Evolutionary conservation across 1,140 invertebrate genomes (phyloP).

Genomic region (Megathymus violae): DNA sequence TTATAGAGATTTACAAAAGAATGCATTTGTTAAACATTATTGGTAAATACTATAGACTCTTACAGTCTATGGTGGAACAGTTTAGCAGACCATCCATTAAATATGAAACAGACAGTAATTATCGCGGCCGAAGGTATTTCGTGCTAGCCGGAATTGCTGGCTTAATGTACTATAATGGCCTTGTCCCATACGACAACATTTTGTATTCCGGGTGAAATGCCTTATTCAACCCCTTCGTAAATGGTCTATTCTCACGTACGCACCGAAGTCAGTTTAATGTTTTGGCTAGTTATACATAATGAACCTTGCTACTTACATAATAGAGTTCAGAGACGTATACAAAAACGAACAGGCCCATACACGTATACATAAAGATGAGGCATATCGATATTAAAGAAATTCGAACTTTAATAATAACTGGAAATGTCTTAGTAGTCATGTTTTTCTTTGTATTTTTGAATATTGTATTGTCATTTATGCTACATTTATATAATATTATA

Average conservation of each 20-base stretch:
- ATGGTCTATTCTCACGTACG: constrained; percentile 32
- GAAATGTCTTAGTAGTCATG: constrained; percentile 5
- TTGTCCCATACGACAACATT: constrained; percentile 21
- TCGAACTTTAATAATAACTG: constrained; percentile 1
- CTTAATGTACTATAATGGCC: constrained; percentile 16
- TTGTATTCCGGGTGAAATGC: constrained; percentile 24
- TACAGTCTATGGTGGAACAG: background rate
- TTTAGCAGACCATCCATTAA: constrained; percentile 1
- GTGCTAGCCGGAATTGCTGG: background rate
- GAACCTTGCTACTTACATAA: background rate
- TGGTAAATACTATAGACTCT: background rate
- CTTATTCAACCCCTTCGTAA: constrained; percentile 16
- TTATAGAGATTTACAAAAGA: too few species aligned
- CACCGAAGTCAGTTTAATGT: constrained; percentile 13
- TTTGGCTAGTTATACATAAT: background rate
- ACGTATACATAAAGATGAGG: constrained; percentile 16
- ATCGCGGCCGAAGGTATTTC: background rate
- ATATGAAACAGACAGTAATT: constrained; percentile 17
- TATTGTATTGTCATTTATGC: too few species aligned
- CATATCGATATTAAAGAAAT: constrained; percentile 22
- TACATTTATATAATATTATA: too few species aligned
- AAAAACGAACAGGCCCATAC: background rate
- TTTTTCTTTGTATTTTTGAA: too few species aligned
- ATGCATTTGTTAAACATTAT: too few species aligned
- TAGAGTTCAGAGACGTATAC: constrained; percentile 5